phyloP scores from a whole-genome alignment of 2,797 vertebrate genomes.

The Enoplosus armatus region DNA sequence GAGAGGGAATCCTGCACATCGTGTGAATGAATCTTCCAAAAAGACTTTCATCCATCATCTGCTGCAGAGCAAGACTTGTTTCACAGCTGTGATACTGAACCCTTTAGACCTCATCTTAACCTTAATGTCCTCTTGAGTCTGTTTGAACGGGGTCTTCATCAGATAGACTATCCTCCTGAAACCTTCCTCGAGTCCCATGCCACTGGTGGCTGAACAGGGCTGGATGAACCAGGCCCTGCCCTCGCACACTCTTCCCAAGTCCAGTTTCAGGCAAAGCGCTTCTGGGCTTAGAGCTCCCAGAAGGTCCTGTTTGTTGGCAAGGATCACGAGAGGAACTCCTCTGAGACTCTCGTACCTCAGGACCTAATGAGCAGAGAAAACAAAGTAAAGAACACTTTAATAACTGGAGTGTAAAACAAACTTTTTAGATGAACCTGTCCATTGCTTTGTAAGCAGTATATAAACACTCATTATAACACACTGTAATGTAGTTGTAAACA shows the following conservation, averaged over 20 bases:
- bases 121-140: conserved; percentile 83
- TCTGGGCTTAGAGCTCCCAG: conserved; percentile 85
- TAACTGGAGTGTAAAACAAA: background rate
- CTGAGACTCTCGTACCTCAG: conserved; percentile 85
- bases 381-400: background rate
- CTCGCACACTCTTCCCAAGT: conserved; percentile 86
- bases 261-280: conserved; percentile 88
- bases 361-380: conserved; percentile 47
- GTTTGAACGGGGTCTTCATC: conserved; percentile 85
- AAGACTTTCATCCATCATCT: conserved; percentile 42
- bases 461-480: background rate
- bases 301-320: conserved; percentile 98
- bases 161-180: conserved; percentile 86
- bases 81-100: conserved; percentile 59
- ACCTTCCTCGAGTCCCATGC: conserved; percentile 88
- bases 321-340: conserved; percentile 87
- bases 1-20: conserved; percentile 17
- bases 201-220: conserved; percentile 90
- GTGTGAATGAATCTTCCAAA: conserved; percentile 2
- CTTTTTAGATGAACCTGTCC: background rate
- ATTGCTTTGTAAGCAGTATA: background rate
- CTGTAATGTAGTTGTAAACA: background rate
- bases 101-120: conserved; percentile 76
- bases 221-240: conserved; percentile 93
- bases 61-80: conserved; percentile 50